A percentile compares a stretch with the other conserved stretches of the same genome.
Evolutionary conservation across 2,797 vertebrate genomes (phyloP).

Genomic region (Streptopelia turtur): DNA sequence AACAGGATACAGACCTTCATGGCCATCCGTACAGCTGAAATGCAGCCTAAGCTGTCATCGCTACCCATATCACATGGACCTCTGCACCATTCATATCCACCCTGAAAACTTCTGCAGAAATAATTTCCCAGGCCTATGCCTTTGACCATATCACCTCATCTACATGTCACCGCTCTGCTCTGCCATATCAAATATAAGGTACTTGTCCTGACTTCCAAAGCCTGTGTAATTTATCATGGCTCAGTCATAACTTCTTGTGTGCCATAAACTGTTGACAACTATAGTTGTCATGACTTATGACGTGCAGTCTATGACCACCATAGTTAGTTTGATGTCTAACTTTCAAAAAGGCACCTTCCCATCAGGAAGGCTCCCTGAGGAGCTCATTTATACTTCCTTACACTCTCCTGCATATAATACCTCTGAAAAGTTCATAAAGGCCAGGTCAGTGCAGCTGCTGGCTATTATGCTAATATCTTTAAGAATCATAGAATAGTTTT

Average conservation of each 20-base stretch:
- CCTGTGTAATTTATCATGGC: not conserved
- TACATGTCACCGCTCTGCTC: not conserved
- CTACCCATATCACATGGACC: accelerated
- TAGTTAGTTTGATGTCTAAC: not conserved
- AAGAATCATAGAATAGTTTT: not conserved
- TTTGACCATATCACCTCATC: not conserved
- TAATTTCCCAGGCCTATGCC: not conserved
- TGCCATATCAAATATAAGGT: not conserved
- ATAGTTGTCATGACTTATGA: not conserved
- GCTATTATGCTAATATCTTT: not conserved
- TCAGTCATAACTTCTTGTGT: not conserved
- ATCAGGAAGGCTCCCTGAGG: not conserved
- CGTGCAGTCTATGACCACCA: not conserved
- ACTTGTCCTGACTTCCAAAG: not conserved
- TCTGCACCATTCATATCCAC: not conserved
- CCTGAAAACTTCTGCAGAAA: not conserved
- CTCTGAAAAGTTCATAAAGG: not conserved
- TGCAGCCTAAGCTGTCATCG: not conserved
- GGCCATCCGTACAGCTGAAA: not conserved
- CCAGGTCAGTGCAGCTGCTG: not conserved
- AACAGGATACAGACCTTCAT: not conserved
- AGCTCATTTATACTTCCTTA: not conserved
- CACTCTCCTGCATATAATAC: not conserved
- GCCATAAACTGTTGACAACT: not conserved
- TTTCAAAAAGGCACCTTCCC: not conserved